Evolutionary conservation across 37 sponge, comb jelly and placozoan species (phyloP), one percentile per base, ranked within the genome.

Genomic region (Hormiphora californensis): DNA sequence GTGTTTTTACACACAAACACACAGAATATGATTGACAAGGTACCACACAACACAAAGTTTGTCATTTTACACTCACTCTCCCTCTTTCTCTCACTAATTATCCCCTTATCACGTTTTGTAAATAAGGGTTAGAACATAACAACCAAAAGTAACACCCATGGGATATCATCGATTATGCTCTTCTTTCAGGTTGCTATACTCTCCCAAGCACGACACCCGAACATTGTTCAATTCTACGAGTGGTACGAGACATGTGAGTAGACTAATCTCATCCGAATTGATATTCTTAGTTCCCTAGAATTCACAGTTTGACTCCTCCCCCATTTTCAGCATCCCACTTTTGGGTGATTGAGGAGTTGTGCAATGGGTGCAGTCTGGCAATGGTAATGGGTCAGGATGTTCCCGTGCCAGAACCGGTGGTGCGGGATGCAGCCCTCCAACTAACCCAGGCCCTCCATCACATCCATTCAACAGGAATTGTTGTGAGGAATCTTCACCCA

Each of bases 241-340:
- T 73, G 81, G 81, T 73, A 73, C 43, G 81, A 73, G 43, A 73
- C 81, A 40, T 73, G 81, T 73, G 25, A 73, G 81, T 73, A 57
- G n/a, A 46, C 8, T 46, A 46, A 46, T 46, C 12, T 46, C 11
- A 8, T 46, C 51, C 8, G 12, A 17, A 46, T 46, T 46, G 51
- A 8, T 46, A 17, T 46, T 46, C 12, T 17, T 46, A 46, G 12
- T 46, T 12, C 8, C 12, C 12, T 46, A 46, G 51, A 46, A 17
- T 46, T 17, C 8, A 12, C 8, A 46, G 51, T 12, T 12, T 46
- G 8, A 8, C 12, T 8, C 11, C 51, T 46, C 51, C 12, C 12
- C 12, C 51, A 46, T 17, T 46, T 40, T 41, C 81, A 73, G 81
- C 81, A 5, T 73, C 81, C 1, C 81, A 73, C 23, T 73, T 73